These are phyloP conservation scores for Onthophagus sagittarius DNA, from an alignment of 2,888 invertebrate genomes.

Conservation along the genomic window DNA sequence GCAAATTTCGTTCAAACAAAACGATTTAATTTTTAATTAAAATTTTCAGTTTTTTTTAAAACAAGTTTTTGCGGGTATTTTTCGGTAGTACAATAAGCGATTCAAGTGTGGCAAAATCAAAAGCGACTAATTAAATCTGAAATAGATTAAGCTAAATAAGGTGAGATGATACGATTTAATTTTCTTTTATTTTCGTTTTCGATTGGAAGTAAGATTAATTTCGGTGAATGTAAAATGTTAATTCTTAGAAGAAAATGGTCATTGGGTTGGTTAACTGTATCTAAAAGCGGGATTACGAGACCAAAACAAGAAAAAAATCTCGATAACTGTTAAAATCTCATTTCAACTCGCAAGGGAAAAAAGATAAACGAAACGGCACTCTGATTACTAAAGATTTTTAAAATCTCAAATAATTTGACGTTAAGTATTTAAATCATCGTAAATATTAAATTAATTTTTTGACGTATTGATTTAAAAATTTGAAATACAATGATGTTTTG, in stretches of 20 bases:
- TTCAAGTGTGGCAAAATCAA: neutral
- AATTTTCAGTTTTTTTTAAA: neutral
- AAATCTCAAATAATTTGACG: neutral
- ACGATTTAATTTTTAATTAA: neutral
- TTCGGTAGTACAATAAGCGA: neutral
- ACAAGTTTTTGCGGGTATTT: neutral
- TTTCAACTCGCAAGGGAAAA: neutral
- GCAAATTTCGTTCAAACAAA: neutral
- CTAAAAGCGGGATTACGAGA: neutral
- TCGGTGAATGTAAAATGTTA: neutral
- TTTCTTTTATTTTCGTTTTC: too few relatives aligned
- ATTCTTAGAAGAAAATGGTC: neutral
- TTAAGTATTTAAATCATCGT: too few relatives aligned
- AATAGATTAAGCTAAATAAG: too few relatives aligned
- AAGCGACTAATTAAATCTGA: too few relatives aligned
- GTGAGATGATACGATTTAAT: too few relatives aligned
- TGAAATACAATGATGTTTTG: too few relatives aligned
- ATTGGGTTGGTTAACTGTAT: neutral
- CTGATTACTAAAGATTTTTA: neutral
- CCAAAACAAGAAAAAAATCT: neutral
- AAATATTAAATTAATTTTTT: too few relatives aligned
- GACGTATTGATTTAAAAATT: too few relatives aligned
- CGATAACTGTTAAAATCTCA: neutral
- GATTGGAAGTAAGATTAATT: neutral
- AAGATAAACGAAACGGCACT: neutral